phyloP scores from a whole-genome alignment of 2,797 vertebrate genomes.

The Sebastes kiyomatsui region DNA sequence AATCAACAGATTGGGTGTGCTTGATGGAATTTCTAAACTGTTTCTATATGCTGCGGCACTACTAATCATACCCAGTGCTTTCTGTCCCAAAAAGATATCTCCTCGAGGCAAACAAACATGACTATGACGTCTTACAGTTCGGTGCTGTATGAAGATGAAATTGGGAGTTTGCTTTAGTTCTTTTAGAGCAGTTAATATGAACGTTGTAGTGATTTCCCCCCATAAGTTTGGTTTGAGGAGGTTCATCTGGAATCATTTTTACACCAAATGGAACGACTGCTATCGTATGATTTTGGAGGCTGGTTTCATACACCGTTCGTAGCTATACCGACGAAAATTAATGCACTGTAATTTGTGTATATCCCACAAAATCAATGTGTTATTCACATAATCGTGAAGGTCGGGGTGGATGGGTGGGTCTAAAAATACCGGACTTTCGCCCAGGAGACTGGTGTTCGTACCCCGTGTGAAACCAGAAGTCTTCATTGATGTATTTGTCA shows the following conservation, averaged over 20 bases:
- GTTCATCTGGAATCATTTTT: neutral
- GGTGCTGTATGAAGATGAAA: constrained; percentile 11
- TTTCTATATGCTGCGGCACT: constrained; percentile 47
- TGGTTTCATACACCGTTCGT: too few species aligned
- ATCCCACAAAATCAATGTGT: too few species aligned
- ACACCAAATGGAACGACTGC: neutral
- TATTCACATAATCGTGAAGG: too few species aligned
- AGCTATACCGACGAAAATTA: too few species aligned
- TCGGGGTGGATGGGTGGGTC: too few species aligned
- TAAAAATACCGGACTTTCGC: too few species aligned
- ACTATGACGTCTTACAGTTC: neutral
- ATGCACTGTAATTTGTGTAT: too few species aligned
- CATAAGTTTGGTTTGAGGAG: neutral
- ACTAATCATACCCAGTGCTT: constrained; percentile 41
- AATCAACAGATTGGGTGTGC: constrained; percentile 66
- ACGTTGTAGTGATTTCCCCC: neutral
- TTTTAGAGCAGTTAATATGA: neutral
- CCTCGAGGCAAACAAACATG: constrained; percentile 21
- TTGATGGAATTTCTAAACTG: constrained; percentile 57
- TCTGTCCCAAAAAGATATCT: constrained; percentile 35
- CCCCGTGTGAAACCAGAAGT: too few species aligned
- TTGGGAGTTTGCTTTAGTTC: neutral
- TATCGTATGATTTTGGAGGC: neutral
- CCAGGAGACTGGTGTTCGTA: too few species aligned
- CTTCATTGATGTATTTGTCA: too few species aligned